Percentiles rank a stretch among this genome's conserved stretches.
phyloP scores from a whole-genome alignment of 2,888 invertebrate genomes.

The Polylopha cassiicola region DNA sequence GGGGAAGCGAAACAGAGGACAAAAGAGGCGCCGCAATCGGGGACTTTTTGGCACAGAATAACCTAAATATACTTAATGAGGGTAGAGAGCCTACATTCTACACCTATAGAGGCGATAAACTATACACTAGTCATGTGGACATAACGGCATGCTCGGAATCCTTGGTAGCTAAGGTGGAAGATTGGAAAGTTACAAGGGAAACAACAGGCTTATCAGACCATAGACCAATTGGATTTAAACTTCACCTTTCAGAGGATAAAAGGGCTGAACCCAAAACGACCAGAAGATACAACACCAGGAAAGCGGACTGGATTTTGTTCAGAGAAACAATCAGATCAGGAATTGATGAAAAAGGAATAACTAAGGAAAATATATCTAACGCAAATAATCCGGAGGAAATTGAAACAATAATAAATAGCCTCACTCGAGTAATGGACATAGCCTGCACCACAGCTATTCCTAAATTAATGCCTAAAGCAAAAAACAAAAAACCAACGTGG shows the following conservation, averaged over 20 bases:
- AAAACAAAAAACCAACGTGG: conserved; percentile 8
- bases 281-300: conserved; percentile 1
- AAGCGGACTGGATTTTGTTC: conserved; percentile 1
- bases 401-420: not conserved
- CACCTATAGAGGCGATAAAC: not conserved
- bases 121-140: not conserved
- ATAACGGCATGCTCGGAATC: not conserved
- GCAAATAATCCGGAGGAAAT: not conserved
- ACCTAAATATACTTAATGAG: not conserved
- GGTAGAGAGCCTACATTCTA: not conserved
- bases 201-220: not conserved
- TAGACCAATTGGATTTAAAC: not conserved
- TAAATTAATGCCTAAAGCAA: not conserved
- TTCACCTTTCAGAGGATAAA: not conserved
- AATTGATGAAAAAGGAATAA: not conserved
- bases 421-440: not conserved
- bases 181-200: not conserved
- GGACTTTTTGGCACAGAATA: not conserved
- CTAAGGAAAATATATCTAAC: not conserved
- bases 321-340: not conserved
- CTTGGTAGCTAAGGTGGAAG: not conserved
- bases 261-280: not conserved
- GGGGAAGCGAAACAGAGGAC: not conserved
- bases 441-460: not conserved
- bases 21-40: not conserved